These are phyloP conservation scores for Parnassius orleans DNA, from an alignment of 2,888 invertebrate genomes.

Conservation along the genomic window DNA sequence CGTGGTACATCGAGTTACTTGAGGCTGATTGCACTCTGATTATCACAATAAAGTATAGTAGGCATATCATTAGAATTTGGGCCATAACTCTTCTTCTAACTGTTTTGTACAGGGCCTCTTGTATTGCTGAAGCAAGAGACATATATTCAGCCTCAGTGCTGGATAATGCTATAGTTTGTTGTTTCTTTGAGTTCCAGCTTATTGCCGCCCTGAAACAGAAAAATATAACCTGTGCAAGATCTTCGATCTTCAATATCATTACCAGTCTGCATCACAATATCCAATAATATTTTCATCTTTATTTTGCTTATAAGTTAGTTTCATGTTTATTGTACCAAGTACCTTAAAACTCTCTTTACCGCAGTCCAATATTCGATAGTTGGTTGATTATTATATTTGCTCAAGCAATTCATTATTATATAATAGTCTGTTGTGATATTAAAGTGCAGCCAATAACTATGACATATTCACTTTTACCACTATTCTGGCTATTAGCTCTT, in stretches of 20 bases:
- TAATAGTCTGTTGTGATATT: too few species aligned
- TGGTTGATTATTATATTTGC: neutral
- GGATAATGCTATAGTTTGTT: neutral
- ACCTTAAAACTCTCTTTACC: neutral
- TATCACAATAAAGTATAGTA: slow-evolving; percentile 31
- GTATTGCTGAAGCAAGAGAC: slow-evolving; percentile 2
- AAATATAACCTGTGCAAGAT: neutral
- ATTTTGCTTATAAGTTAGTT: neutral
- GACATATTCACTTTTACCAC: too few species aligned
- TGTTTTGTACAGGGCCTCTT: slow-evolving; percentile 33
- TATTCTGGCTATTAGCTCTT: too few species aligned
- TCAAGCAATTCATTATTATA: too few species aligned
- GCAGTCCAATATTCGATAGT: neutral
- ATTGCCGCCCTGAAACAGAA: neutral
- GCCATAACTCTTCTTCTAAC: slow-evolving; percentile 26
- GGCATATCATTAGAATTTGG: neutral
- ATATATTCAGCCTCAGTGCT: neutral
- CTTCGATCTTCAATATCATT: neutral
- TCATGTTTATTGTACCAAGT: neutral
- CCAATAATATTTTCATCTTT: neutral
- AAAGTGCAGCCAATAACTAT: too few species aligned
- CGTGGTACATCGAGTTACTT: slow-evolving; percentile 31
- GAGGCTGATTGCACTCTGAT: slow-evolving; percentile 35
- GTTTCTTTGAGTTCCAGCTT: slow-evolving; percentile 4
- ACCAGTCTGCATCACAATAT: neutral